Evolutionary conservation across 2,888 invertebrate genomes (phyloP), one percentile per base, ranked within the genome.

Genomic region (Andrena hattorfiana): DNA sequence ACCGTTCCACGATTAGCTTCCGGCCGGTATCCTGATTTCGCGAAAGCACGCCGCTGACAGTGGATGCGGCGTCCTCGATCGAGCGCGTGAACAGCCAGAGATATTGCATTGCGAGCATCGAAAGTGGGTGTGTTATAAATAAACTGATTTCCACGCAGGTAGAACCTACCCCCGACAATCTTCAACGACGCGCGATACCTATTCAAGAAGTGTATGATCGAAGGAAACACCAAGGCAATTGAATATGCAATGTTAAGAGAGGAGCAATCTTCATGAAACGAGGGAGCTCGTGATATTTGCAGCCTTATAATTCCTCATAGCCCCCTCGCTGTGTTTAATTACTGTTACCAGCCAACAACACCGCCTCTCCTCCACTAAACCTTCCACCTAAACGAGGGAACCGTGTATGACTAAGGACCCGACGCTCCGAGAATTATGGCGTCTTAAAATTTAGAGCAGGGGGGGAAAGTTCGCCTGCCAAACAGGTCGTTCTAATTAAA

Each of bases 341-440:
- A 83, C 81, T 59, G 75, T 75, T 71, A 69, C 75, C 49, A 72
- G 75, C 69, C 68, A 82, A 80, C 71, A 67, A 16, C 42, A 8
- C 49, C 35, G 28, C 23, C 20, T 48, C 56, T 42, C 26, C 63
- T 54, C 71, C 51, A 20, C 72, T 66, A 59, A 76, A 64, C 63
- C 60, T 56, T 67, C 42, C 81, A n/a, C 69, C 64, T 35, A 28
- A 51, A 20, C 51, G 28, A 10, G 20, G 49, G 62, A 72, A 63
- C 20, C 56, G 20, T 54, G 63, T 68, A 73, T 56, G 73, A 78
- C 63, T 64, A 68, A 78, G 66, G 62, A 78, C 42, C 73, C 73
- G 26, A 59, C 35, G 68, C 2, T 42, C 13, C 35, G 10, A 64
- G 56, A 74, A 54, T 81, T 77, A 81, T 42, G 66, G 32, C 66